phyloP scores from a whole-genome alignment of 2,888 invertebrate genomes.

The Syritta pipiens region DNA sequence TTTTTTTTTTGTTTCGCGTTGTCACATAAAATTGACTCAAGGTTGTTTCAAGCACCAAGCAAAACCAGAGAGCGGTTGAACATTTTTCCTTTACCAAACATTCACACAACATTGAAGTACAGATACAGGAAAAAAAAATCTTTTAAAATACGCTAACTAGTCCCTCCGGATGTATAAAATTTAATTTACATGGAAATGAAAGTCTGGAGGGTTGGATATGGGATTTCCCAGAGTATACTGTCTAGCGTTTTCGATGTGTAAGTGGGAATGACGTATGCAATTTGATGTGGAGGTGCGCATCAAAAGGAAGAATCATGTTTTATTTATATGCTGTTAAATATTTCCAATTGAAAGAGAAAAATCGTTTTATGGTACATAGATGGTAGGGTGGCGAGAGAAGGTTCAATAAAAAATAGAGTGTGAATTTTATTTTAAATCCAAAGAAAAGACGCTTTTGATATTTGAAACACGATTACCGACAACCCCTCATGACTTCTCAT shows the following conservation, averaged over 20 bases:
- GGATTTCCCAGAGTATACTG: too few species aligned
- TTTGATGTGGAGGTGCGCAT: slow-evolving; percentile 49
- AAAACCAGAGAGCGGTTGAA: slow-evolving; percentile 17
- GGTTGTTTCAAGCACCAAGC: slow-evolving; percentile 17
- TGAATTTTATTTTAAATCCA: slow-evolving; percentile 11
- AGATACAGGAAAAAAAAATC: slow-evolving; percentile 41
- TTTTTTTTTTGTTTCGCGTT: slow-evolving; percentile 14
- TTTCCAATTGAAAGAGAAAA: slow-evolving; percentile 46
- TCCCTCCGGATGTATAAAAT: slow-evolving; percentile 54
- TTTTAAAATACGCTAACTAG: slow-evolving; percentile 46
- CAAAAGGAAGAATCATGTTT: slow-evolving; percentile 49
- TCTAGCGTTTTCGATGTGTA: slow-evolving; percentile 35
- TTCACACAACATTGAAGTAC: slow-evolving; percentile 27
- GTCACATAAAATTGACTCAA: slow-evolving; percentile 35
- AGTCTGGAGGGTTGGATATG: slow-evolving; percentile 12
- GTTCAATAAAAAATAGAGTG: slow-evolving; percentile 14
- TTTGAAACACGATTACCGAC: slow-evolving; percentile 39
- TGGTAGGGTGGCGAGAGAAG: not conserved
- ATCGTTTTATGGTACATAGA: slow-evolving; percentile 21
- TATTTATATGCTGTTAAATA: slow-evolving; percentile 52
- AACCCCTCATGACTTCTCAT: slow-evolving; percentile 22
- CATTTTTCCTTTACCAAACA: slow-evolving; percentile 22
- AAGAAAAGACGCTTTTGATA: slow-evolving; percentile 5
- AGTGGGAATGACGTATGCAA: slow-evolving; percentile 41
- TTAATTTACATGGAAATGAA: slow-evolving; percentile 64